These are phyloP conservation scores for Cybosia mesomella DNA, from an alignment of 2,888 invertebrate species.

Conservation along the genomic window DNA sequence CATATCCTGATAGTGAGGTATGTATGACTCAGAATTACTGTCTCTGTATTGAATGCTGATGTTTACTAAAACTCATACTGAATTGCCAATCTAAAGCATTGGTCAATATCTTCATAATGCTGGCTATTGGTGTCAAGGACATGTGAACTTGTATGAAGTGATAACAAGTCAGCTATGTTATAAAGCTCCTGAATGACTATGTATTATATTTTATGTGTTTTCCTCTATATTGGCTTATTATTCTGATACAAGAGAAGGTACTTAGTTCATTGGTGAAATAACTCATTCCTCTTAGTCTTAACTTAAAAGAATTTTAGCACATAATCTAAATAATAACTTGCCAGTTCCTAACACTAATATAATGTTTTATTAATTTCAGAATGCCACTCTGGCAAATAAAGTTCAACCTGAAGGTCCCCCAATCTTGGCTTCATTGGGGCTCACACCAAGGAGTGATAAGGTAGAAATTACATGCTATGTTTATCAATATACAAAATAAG, in stretches of 20 bases:
- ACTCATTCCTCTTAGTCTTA: background rate
- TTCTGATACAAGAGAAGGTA: background rate
- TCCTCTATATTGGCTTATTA: slow-evolving; percentile 29
- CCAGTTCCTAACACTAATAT: background rate
- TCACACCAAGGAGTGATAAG: slow-evolving; percentile 86
- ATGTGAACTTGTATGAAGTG: slow-evolving; percentile 59
- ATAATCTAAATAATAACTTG: background rate
- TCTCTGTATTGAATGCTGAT: slow-evolving; percentile 27
- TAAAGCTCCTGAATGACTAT: slow-evolving; percentile 31
- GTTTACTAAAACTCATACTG: slow-evolving; percentile 25
- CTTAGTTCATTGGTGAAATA: background rate
- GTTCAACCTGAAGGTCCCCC: slow-evolving; percentile 83
- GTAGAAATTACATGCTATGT: slow-evolving; percentile 65
- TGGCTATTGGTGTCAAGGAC: slow-evolving; percentile 76
- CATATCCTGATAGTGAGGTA: slow-evolving; percentile 81
- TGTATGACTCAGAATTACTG: slow-evolving; percentile 54
- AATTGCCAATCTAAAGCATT: slow-evolving; percentile 30
- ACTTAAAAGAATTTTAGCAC: background rate
- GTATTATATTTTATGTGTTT: slow-evolving; percentile 32
- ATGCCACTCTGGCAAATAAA: slow-evolving; percentile 67
- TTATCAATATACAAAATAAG: slow-evolving; percentile 46
- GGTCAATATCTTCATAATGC: slow-evolving; percentile 40
- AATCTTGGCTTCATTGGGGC: slow-evolving; percentile 83
- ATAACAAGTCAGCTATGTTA: slow-evolving; percentile 38
- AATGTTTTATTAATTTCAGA: slow-evolving; percentile 66